Percentiles rank a stretch among this genome's conserved stretches.
phyloP scores from a whole-genome alignment of 2,888 invertebrate genomes.

The Sphaerophoria taeniata region DNA sequence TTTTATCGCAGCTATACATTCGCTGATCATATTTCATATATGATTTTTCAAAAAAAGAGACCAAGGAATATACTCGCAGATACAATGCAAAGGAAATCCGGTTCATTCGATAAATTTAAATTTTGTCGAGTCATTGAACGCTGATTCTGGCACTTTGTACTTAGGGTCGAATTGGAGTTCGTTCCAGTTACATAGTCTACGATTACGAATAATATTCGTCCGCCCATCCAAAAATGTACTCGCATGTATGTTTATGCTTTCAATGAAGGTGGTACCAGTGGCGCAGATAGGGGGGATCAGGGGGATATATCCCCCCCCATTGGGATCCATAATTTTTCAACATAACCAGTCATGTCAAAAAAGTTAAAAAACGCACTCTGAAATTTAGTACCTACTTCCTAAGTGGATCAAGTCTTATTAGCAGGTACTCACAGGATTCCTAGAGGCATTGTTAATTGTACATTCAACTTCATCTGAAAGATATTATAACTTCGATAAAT shows the following conservation, averaged over 20 bases:
- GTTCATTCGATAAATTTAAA: constrained; percentile 76
- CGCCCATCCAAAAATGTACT: constrained; percentile 66
- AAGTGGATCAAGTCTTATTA: no score
- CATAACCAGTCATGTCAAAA: no score
- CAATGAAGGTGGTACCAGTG: constrained; percentile 15
- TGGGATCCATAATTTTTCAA: no score
- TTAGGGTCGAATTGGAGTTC: constrained; percentile 28
- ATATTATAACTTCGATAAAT: no score
- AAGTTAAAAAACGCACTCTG: no score
- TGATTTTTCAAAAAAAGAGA: constrained; percentile 28
- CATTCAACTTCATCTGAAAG: no score
- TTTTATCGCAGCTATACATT: constrained; percentile 32
- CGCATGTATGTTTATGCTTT: constrained; percentile 17
- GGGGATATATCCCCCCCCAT: no score
- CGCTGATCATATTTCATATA: constrained; percentile 70
- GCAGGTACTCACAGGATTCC: no score
- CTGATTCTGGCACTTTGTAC: constrained; percentile 76
- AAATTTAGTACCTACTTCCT: no score
- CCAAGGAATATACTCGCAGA: background rate
- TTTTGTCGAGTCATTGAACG: constrained; percentile 77
- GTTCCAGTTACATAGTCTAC: constrained; percentile 73
- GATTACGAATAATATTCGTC: constrained; percentile 61
- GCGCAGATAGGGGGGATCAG: no score
- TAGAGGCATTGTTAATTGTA: no score
- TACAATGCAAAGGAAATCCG: constrained; percentile 69